Base-by-base conservation (phyloP, 1,140 invertebrate genomes). In the Papilio xuthus region DNA sequence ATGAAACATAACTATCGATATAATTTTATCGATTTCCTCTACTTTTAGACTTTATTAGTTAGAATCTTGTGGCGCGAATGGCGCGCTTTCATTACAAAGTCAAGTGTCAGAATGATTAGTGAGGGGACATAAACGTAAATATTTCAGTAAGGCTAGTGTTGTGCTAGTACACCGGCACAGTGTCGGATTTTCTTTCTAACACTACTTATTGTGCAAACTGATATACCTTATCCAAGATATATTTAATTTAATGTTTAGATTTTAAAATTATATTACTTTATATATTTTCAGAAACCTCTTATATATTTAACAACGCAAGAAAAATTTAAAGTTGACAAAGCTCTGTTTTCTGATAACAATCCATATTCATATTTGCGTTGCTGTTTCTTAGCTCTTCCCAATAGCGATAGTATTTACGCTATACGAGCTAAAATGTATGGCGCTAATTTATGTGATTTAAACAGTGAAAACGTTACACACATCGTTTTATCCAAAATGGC, bases 321-420 rank as follows among this genome's bases (percentile, higher is more conserved):
- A 81, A 91, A 88, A 84, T n/a, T 89, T 7, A 47, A 83, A 12
- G n/a, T 93, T 6, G 92, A 93, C 67, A 79, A 81, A 26, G 78
- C 85, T 23, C 76, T 93, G 42, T 93, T 90, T 41, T 81, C 72
- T 1, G 81, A 80, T 4, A 74, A 77, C 20, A 90, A 88, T 78
- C 89, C 90, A 0, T 84, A 81, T 50, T 92, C 92, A 0, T 93
- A 87, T 67, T 76, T 93, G 44, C 82, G 92, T 8, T 72, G 81
- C 9, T 93, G 89, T 75, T 78, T 63, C 18, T 4, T 76, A 63
- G 50, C 53, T 8, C 82, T 93, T 63, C 81, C 85, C 69, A 28
- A 79, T 0, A 70, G 79, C 10, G 82, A 83, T 12, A 78, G 79
- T 28, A 26, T 88, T 1, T 71, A 78, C 12, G 53, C 72, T 0